A percentile compares a stretch with the other conserved stretches of the same genome.
phyloP scores from a whole-genome alignment of 2,888 invertebrate genomes.

The Tinea pellionella region DNA sequence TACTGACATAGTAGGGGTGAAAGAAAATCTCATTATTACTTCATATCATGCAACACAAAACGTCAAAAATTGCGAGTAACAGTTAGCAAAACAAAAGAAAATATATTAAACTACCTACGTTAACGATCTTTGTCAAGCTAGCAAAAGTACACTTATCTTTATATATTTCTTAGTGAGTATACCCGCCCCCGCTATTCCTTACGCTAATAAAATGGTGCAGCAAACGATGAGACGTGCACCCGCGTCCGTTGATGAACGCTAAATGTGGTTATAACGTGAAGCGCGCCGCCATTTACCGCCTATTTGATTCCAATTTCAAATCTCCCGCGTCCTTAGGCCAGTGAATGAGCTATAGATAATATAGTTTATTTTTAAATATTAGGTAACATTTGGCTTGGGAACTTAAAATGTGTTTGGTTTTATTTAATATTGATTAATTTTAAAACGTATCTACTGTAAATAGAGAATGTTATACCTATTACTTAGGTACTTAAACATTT shows the following conservation, averaged over 20 bases:
- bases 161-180: no score
- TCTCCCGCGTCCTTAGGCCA: conserved; percentile 62
- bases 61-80: no score
- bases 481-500: no score
- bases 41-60: no score
- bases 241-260: conserved; percentile 66
- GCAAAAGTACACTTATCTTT: no score
- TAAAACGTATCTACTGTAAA: no score
- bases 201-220: conserved; percentile 68
- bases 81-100: no score
- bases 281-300: conserved; percentile 72
- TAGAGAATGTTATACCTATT: no score
- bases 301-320: conserved; percentile 74
- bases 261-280: conserved; percentile 56
- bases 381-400: background rate
- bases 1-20: no score
- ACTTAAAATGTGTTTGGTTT: background rate
- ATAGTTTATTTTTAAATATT: conserved; percentile 40
- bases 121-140: no score
- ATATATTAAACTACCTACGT: no score
- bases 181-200: conserved; percentile 58
- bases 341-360: conserved; percentile 57
- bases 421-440: background rate
- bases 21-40: no score
- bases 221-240: conserved; percentile 58